A percentile compares a stretch with the other conserved stretches of the same genome.
Conservation (phyloP, 2,797 vertebrate species). For the Octomys mimax region DNA sequence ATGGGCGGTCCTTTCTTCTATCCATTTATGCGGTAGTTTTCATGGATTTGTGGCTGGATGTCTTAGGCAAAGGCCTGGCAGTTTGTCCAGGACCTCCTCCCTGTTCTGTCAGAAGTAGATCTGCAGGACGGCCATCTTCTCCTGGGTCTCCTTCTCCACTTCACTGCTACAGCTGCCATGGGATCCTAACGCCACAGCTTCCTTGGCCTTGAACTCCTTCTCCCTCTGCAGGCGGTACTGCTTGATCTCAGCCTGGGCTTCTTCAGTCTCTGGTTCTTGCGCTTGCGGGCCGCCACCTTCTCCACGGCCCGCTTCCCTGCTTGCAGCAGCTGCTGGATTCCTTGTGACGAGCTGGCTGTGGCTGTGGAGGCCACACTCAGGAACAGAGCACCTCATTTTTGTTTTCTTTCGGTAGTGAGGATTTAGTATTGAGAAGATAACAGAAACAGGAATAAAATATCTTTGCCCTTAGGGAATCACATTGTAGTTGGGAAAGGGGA, state of each 20-base stretch:
- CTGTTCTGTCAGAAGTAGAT: not conserved
- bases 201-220: too few species aligned
- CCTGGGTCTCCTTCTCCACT: too few species aligned
- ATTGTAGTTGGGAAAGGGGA: not conserved
- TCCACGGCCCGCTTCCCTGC: not conserved
- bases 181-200: too few species aligned
- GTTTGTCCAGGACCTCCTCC: not conserved
- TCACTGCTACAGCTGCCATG: too few species aligned
- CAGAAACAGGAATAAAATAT: not conserved
- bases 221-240: too few species aligned
- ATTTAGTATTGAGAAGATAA: not conserved
- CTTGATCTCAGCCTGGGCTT: too few species aligned
- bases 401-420: slow-evolving; percentile 20
- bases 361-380: not conserved
- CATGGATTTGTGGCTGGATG: not conserved
- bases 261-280: not conserved
- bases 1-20: not conserved
- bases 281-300: not conserved
- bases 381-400: not conserved
- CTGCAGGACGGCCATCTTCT: not conserved
- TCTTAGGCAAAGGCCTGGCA: not conserved
- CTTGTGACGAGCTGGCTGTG: not conserved
- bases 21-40: not conserved
- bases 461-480: not conserved
- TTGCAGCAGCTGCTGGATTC: not conserved